A percentile compares a stretch with the other conserved stretches of the same genome.
phyloP scores from a whole-genome alignment of 2,888 invertebrate genomes.

The Hylaea fasciaria region DNA sequence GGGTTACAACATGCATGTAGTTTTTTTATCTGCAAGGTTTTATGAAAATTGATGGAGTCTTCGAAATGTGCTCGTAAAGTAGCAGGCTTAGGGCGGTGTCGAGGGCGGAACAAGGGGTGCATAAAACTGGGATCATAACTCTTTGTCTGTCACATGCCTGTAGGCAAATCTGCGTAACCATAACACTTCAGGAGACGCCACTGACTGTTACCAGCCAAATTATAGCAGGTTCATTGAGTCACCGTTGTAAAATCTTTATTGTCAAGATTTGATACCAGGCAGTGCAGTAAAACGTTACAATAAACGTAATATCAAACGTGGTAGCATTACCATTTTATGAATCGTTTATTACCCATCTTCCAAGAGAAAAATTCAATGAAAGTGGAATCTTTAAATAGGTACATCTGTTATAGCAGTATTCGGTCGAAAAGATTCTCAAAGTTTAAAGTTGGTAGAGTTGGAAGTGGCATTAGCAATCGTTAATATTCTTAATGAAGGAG shows the following conservation, averaged over 20 bases:
- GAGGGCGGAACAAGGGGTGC: constrained; percentile 36
- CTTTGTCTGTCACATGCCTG: constrained; percentile 51
- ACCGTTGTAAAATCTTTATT: constrained; percentile 27
- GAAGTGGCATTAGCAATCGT: constrained; percentile 24
- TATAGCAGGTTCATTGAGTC: constrained; percentile 5
- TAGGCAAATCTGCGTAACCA: constrained; percentile 26
- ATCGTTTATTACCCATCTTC: constrained; percentile 43
- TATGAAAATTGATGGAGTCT: constrained; percentile 44
- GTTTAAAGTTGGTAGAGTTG: constrained; percentile 9
- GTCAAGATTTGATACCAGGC: constrained; percentile 29
- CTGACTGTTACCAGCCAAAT: constrained; percentile 1
- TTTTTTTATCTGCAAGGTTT: constrained; percentile 34
- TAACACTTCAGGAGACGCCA: constrained; percentile 8
- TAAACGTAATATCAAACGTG: constrained; percentile 32
- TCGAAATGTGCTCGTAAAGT: constrained; percentile 41
- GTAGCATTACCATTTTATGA: constrained; percentile 42
- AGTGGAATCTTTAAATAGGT: constrained; percentile 29
- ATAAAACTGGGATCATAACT: constrained; percentile 53
- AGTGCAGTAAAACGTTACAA: constrained; percentile 36
- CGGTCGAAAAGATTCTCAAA: constrained; percentile 21
- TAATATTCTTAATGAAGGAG: constrained; percentile 36
- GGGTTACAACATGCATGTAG: constrained; percentile 4
- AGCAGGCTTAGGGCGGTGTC: constrained; percentile 29
- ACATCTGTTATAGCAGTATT: constrained; percentile 37
- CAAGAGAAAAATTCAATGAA: constrained; percentile 37